These are phyloP conservation scores for Drosophila bipectinata DNA, from an alignment of 1,140 invertebrate genomes.

Conservation along the genomic window DNA sequence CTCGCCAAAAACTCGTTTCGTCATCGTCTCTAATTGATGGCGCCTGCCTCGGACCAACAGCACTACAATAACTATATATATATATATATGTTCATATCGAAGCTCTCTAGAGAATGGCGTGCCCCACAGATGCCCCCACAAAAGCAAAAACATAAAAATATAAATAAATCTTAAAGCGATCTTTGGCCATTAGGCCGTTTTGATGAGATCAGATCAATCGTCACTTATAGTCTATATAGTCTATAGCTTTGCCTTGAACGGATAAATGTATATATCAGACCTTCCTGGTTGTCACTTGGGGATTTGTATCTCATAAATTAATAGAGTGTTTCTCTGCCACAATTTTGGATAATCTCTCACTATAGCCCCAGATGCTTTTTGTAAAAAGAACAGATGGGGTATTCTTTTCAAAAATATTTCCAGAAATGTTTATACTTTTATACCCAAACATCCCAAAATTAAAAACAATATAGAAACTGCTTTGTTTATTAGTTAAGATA, in stretches of 20 bases:
- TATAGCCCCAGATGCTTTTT: constrained; percentile 16
- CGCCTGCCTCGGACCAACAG: constrained; percentile 35
- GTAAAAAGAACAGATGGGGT: constrained; percentile 23
- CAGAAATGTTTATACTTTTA: constrained; percentile 56
- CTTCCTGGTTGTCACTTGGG: constrained; percentile 29
- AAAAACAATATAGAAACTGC: no score
- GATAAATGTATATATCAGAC: not conserved
- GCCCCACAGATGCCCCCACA: constrained; percentile 31
- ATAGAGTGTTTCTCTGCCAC: constrained; percentile 29
- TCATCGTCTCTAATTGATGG: constrained; percentile 71
- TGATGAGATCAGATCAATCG: constrained; percentile 79
- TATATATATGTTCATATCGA: constrained; percentile 1
- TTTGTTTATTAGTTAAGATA: not conserved
- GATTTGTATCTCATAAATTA: constrained; percentile 45
- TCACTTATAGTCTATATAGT: constrained; percentile 44
- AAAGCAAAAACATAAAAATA: constrained; percentile 32
- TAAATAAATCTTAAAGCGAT: constrained; percentile 59
- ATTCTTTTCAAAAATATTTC: constrained; percentile 29
- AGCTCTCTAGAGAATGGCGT: constrained; percentile 32
- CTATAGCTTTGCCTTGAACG: constrained; percentile 45
- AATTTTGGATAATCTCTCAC: constrained; percentile 36
- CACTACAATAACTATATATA: constrained; percentile 12
- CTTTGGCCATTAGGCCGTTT: constrained; percentile 55
- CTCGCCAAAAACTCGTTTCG: constrained; percentile 52
- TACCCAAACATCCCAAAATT: not conserved